Base-by-base conservation (phyloP, 2,113 vertebrate species). In the Siniperca chuatsi region DNA sequence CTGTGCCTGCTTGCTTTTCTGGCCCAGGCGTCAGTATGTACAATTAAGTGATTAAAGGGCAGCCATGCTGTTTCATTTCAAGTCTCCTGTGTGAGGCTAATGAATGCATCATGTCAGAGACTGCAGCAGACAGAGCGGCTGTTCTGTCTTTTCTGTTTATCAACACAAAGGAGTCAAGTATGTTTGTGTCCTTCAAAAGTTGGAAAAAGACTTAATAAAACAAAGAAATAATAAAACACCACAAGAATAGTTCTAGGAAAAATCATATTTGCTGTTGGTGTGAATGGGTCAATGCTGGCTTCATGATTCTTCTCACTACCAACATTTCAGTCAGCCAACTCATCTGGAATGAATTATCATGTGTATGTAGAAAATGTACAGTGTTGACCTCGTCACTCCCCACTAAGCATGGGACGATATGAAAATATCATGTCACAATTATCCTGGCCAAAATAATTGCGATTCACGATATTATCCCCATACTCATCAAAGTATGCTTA, bases 31-130 rank as follows among this genome's bases (percentile, higher is more conserved):
- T 74, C 33, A 21, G 4, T 50, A 2, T 54, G 44, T 55, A 65
- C 67, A 78, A 60, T 58, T 57, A 75, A 58, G 8, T 85, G 76
- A 85, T 79, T 78, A 75, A 91, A 77, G 82, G 73, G 69, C 57
- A 75, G 58, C 25, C 80, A 35, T 70, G 57, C 68, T 86, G 82
- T 83, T 87, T 82, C 25, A 50, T 68, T 87, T 68, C 4, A 60
- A 67, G 8, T 57, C 54, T 70, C 66, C 69, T 50, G 69, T 74
- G 69, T 69, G 60, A 18, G 57, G 48, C 62, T 66, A 67, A 86
- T 82, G 40, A 54, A 67, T 46, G 57, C 67, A 70, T 82, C 65
- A 23, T 75, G 74, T 78, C 54, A 54, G 21, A 78, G 52, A 37
- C 52, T 70, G 75, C 67, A 80, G 75, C 68, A 74, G 40, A 62